phyloP scores from a whole-genome alignment of 2,888 invertebrate species.

The Leucophenga maculata region DNA sequence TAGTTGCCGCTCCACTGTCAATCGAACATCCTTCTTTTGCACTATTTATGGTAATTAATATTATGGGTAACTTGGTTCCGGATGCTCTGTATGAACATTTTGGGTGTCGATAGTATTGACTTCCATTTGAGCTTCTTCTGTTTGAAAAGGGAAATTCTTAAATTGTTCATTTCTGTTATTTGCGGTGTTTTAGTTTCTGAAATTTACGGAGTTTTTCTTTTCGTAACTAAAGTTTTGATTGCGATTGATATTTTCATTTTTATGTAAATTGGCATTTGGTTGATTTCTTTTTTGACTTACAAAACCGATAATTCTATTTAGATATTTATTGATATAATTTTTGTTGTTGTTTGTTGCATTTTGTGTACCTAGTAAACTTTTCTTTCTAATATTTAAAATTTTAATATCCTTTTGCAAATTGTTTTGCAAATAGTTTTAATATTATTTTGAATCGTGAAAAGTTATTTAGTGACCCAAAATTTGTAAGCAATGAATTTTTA shows the following conservation, averaged over 20 bases:
- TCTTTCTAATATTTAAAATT: not conserved
- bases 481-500: no score
- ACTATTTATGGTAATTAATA: not conserved
- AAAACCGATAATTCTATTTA: not conserved
- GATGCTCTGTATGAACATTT: not conserved
- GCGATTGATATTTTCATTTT: no score
- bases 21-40: not conserved
- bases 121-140: not conserved
- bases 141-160: not conserved
- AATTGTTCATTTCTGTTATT: not conserved
- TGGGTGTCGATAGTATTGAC: not conserved
- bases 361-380: not conserved
- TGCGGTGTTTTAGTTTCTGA: not conserved
- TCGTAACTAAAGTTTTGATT: not conserved
- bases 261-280: not conserved
- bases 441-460: conserved; percentile 1
- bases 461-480: no score
- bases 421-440: not conserved
- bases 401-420: not conserved
- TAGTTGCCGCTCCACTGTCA: not conserved
- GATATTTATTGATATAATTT: not conserved
- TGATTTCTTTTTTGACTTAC: not conserved
- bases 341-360: not conserved
- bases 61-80: not conserved
- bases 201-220: not conserved